Conservation (phyloP, 1,140 invertebrate species). For the Scylla paramamosain region DNA sequence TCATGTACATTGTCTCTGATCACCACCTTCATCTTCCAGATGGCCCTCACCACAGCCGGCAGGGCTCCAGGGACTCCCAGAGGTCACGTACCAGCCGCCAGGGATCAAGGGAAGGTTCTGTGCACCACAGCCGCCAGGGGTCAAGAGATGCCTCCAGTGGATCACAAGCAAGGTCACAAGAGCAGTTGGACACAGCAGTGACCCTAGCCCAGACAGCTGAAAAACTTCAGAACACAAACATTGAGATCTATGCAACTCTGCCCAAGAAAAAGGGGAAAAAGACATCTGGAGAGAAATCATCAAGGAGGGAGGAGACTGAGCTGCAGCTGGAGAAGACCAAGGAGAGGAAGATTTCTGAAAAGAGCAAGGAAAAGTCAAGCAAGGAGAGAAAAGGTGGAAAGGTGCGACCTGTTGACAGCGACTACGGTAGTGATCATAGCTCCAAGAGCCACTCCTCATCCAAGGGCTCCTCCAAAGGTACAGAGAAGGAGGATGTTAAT, state of each 20-base stretch:
- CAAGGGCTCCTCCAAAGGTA: conserved; percentile 81
- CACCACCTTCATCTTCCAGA: conserved; percentile 79
- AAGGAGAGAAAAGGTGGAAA: conserved; percentile 73
- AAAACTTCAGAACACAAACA: conserved; percentile 82
- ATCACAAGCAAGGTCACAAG: conserved; percentile 79
- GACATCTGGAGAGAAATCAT: conserved; percentile 64
- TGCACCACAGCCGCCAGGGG: conserved; percentile 82
- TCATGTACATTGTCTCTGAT: neutral
- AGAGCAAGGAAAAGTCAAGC: conserved; percentile 71
- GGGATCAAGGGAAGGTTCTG: conserved; percentile 79
- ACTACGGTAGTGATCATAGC: conserved; percentile 73
- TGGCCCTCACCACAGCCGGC: conserved; percentile 87
- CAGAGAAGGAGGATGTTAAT: conserved; percentile 82
- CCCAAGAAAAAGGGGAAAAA: conserved; percentile 89
- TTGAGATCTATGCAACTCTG: conserved; percentile 94
- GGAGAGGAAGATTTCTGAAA: conserved; percentile 85
- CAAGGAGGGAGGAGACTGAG: conserved; percentile 77
- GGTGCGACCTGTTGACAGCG: conserved; percentile 74
- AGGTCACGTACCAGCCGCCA: conserved; percentile 83
- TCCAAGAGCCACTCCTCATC: conserved; percentile 61
- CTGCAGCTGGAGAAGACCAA: conserved; percentile 82
- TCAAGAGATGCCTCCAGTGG: conserved; percentile 84
- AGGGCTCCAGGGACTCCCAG: conserved; percentile 86
- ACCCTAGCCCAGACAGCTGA: conserved; percentile 83
- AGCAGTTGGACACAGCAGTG: conserved; percentile 70